A percentile compares a stretch with the other conserved stretches of the same genome.
These are phyloP conservation scores for Cephus runcator DNA, from an alignment of 2,888 invertebrate genomes.

Conservation along the genomic window DNA sequence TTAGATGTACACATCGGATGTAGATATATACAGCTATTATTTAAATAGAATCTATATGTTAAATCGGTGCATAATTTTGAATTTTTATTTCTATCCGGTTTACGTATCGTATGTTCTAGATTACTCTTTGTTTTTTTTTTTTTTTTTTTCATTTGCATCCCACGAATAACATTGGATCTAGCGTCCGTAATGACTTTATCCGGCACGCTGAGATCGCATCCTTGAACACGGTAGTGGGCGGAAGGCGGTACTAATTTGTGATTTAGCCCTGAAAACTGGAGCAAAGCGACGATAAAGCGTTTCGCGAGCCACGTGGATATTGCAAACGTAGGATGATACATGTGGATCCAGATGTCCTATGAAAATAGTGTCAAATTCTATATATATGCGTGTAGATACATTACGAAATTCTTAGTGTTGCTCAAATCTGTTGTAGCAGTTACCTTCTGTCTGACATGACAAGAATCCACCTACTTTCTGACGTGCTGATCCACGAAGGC, in stretches of 20 bases:
- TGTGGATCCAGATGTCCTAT: neutral
- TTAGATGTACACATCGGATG: neutral
- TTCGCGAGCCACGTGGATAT: neutral
- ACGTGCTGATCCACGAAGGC: neutral
- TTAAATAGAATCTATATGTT: neutral
- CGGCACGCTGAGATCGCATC: neutral
- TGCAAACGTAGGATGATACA: neutral
- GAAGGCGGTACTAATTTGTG: conserved; percentile 21
- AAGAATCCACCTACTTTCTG: neutral
- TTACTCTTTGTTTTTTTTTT: neutral
- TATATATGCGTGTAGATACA: neutral
- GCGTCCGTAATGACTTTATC: neutral
- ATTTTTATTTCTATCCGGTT: neutral
- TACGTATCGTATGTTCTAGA: neutral
- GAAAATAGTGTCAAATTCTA: neutral
- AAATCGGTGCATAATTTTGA: neutral
- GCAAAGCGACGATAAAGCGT: conserved; percentile 17
- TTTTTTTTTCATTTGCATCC: neutral
- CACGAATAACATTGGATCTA: neutral
- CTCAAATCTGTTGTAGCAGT: neutral
- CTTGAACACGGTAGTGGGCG: conserved; percentile 6
- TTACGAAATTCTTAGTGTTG: neutral
- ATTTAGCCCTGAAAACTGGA: conserved; percentile 26
- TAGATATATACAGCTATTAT: neutral
- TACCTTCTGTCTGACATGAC: neutral